Percentiles rank a stretch among this genome's conserved stretches.
phyloP scores from a whole-genome alignment of 2,797 vertebrate species.

The Myripristis jacobus region DNA sequence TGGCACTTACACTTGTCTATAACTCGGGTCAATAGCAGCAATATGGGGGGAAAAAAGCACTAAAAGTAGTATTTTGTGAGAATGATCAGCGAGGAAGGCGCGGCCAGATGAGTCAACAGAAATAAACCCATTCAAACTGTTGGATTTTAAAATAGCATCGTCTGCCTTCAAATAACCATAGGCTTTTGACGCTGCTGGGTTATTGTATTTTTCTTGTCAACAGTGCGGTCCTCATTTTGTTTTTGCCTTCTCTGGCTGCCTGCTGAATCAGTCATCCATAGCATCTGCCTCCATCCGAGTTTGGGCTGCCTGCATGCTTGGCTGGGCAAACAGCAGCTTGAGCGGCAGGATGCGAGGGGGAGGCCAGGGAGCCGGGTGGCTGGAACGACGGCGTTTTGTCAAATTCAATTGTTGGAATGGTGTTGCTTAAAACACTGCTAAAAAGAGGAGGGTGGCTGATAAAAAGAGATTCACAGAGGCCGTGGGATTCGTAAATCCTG shows the following conservation, averaged over 20 bases:
- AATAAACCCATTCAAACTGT: conserved; percentile 17
- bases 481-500: conserved; percentile 11
- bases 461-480: conserved; percentile 16
- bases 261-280: conserved; percentile 62
- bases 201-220: conserved; percentile 48
- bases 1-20: not conserved
- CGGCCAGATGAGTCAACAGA: conserved; percentile 28
- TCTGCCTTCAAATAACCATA: conserved; percentile 26
- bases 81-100: conserved; percentile 19
- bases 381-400: conserved; percentile 55
- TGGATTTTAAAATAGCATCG: conserved; percentile 43
- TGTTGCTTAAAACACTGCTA: conserved; percentile 40
- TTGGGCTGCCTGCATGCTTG: conserved; percentile 55
- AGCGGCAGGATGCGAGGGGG: conserved; percentile 54
- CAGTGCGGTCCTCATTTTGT: conserved; percentile 41
- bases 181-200: conserved; percentile 19
- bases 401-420: conserved; percentile 56
- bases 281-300: conserved; percentile 65
- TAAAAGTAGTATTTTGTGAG: not conserved
- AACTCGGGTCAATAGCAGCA: not conserved
- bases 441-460: conserved; percentile 24
- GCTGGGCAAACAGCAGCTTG: conserved; percentile 66
- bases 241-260: conserved; percentile 36
- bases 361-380: conserved; percentile 37
- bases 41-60: not conserved